These are phyloP conservation scores for Ameiurus melas DNA, from an alignment of 2,113 vertebrate species.

Conservation along the genomic window DNA sequence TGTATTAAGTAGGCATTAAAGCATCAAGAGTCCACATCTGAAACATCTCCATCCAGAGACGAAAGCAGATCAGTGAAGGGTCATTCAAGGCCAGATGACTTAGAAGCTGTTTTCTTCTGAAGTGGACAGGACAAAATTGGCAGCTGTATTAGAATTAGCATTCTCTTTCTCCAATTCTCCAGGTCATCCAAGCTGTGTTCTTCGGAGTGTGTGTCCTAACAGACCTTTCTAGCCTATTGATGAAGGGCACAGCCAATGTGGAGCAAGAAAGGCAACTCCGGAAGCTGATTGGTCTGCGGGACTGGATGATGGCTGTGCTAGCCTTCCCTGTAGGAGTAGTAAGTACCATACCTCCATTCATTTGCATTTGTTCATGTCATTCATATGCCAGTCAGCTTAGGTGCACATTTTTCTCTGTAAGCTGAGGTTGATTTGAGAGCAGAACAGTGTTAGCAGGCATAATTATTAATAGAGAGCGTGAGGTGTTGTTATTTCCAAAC, in stretches of 20 bases:
- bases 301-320: constrained; percentile 95
- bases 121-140: not conserved
- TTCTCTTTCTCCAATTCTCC: constrained; percentile 8
- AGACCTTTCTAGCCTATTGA: constrained; percentile 92
- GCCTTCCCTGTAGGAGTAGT: constrained; percentile 96
- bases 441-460: not conserved
- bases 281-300: constrained; percentile 91
- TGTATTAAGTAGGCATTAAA: not conserved
- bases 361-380: not conserved
- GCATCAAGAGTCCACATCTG: not conserved
- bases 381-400: not conserved
- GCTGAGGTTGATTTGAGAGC: not conserved
- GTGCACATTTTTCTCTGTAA: not conserved
- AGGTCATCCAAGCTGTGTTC: constrained; percentile 96
- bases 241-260: constrained; percentile 84
- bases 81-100: not conserved
- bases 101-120: not conserved
- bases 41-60: not conserved
- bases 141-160: not conserved
- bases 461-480: not conserved
- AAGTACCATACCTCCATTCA: constrained; percentile 64
- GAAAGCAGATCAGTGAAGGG: not conserved
- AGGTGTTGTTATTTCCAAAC: not conserved
- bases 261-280: constrained; percentile 93
- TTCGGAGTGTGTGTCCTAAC: constrained; percentile 95